phyloP scores from a whole-genome alignment of 2,113 vertebrate genomes.

The Megatriorchis doriae region DNA sequence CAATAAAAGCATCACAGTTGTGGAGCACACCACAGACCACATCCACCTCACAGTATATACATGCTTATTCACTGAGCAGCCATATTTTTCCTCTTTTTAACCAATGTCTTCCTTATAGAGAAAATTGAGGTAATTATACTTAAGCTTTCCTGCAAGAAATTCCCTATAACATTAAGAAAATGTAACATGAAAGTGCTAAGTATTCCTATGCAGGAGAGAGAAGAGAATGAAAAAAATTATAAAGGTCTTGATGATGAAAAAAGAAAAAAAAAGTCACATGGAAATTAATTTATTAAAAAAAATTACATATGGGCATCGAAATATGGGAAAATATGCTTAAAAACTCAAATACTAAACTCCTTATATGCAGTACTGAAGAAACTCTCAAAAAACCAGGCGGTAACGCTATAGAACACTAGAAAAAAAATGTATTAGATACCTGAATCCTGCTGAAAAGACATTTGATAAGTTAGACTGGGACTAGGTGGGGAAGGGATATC shows the following conservation, averaged over 20 bases:
- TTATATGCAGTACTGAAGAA: background rate
- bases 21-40: background rate
- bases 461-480: background rate
- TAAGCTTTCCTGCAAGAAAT: background rate
- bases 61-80: background rate
- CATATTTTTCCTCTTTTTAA: background rate
- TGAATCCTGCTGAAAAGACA: background rate
- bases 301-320: background rate
- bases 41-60: background rate
- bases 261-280: background rate
- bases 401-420: background rate
- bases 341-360: background rate
- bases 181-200: background rate
- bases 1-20: background rate
- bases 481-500: background rate
- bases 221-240: background rate
- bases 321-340: background rate
- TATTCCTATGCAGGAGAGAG: background rate
- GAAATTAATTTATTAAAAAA: background rate
- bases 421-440: background rate
- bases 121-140: background rate
- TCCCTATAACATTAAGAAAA: background rate
- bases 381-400: background rate
- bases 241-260: background rate
- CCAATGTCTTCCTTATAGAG: background rate